phyloP scores from a whole-genome alignment of 1,140 invertebrate species.

The Belonocnema kinseyi region DNA sequence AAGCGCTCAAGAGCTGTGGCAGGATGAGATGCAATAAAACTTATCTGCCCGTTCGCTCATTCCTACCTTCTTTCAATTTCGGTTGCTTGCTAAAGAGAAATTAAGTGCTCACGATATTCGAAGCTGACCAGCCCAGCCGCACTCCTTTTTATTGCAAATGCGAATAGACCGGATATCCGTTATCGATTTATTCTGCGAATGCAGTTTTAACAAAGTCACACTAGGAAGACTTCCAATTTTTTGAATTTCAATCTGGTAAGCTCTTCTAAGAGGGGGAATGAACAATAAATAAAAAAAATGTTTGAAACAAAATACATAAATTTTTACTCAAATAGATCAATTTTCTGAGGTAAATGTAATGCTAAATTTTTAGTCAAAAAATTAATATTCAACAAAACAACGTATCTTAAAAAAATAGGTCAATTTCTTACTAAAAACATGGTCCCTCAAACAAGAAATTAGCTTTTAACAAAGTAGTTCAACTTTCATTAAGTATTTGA shows the following conservation, averaged over 20 bases:
- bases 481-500: too few relatives aligned
- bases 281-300: neutral
- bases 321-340: too few relatives aligned
- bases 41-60: conserved; percentile 52
- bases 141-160: conserved; percentile 39
- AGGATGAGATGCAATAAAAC: conserved; percentile 60
- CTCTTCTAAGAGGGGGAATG: neutral
- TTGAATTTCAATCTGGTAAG: neutral
- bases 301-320: too few relatives aligned
- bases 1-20: conserved; percentile 57
- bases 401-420: too few relatives aligned
- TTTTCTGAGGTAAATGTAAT: too few relatives aligned
- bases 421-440: too few relatives aligned
- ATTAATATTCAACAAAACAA: too few relatives aligned
- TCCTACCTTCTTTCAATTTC: conserved; percentile 38
- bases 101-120: conserved; percentile 38
- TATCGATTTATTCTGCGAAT: neutral
- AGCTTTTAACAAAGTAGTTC: too few relatives aligned
- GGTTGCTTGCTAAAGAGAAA: conserved; percentile 33
- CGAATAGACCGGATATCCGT: conserved; percentile 36
- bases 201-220: conserved; percentile 5
- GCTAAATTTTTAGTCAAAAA: too few relatives aligned
- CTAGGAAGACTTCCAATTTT: conserved; percentile 1
- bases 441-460: too few relatives aligned
- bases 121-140: conserved; percentile 28